Percentiles rank a stretch among this genome's conserved stretches.
phyloP scores from a whole-genome alignment of 2,113 vertebrate genomes.

The Sarotherodon lohbergeri region DNA sequence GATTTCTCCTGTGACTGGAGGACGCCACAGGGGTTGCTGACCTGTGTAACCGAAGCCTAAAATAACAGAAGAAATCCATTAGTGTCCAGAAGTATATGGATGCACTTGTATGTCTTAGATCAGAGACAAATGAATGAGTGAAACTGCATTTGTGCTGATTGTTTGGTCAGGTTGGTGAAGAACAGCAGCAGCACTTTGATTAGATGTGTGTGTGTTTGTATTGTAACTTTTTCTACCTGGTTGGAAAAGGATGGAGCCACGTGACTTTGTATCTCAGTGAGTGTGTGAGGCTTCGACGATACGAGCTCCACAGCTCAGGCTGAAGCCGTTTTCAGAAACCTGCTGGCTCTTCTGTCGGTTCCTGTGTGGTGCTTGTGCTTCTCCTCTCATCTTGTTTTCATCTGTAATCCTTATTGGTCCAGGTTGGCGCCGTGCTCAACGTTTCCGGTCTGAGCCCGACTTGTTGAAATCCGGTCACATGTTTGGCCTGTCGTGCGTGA shows the following conservation, averaged over 20 bases:
- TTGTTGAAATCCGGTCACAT: conserved; percentile 89
- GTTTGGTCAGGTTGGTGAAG: not conserved
- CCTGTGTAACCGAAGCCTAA: not conserved
- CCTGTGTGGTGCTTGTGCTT: not conserved
- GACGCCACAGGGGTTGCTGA: not conserved
- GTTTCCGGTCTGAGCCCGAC: conserved; percentile 88
- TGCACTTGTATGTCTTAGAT: not conserved
- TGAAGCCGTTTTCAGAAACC: not conserved
- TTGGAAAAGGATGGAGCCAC: not conserved
- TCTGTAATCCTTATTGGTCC: not conserved
- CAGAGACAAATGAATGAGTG: not conserved
- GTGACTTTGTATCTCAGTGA: not conserved
- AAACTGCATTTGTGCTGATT: not conserved
- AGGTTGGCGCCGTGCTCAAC: conserved; percentile 87
- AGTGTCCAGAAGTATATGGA: not conserved
- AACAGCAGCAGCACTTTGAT: not conserved
- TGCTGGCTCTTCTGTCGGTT: not conserved
- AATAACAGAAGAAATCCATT: not conserved
- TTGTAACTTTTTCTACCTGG: not conserved
- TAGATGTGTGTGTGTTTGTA: not conserved
- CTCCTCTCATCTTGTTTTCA: not conserved
- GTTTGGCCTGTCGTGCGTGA: conserved; percentile 90
- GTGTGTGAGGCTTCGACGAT: accelerated
- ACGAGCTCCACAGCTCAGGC: not conserved
- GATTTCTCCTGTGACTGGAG: not conserved